Evolutionary conservation across 1,140 invertebrate genomes (phyloP).

Genomic region (Holotrichia oblita): DNA sequence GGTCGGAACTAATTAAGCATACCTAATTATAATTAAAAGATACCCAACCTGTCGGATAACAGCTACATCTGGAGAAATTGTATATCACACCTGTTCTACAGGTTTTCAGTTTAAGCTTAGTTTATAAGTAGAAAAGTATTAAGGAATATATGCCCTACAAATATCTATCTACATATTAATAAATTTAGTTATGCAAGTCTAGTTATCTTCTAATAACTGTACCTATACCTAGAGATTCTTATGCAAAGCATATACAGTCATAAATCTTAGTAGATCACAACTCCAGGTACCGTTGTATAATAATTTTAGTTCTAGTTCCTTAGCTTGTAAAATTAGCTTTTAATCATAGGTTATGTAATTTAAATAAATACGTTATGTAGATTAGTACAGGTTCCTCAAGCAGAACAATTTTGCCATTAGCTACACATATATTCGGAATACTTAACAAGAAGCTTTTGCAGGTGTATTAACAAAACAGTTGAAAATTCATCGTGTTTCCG

Average conservation of each 20-base stretch:
- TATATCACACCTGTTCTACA: background rate
- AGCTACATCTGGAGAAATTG: no score
- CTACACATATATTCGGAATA: background rate
- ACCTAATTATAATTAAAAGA: no score
- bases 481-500: background rate
- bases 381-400: background rate
- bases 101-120: background rate
- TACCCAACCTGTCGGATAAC: no score
- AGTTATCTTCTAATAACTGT: background rate
- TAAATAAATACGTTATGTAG: constrained; percentile 5
- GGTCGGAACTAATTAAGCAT: no score
- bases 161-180: background rate
- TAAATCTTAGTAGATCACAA: background rate
- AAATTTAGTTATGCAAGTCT: background rate
- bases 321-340: background rate
- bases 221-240: background rate
- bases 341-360: constrained; percentile 7
- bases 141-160: background rate
- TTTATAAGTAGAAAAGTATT: background rate
- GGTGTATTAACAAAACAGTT: background rate
- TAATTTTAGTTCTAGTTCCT: constrained; percentile 10
- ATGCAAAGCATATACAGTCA: background rate
- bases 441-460: background rate
- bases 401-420: background rate
- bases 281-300: background rate